Conservation (phyloP, 2,888 invertebrate species). For the Melieria picta region DNA sequence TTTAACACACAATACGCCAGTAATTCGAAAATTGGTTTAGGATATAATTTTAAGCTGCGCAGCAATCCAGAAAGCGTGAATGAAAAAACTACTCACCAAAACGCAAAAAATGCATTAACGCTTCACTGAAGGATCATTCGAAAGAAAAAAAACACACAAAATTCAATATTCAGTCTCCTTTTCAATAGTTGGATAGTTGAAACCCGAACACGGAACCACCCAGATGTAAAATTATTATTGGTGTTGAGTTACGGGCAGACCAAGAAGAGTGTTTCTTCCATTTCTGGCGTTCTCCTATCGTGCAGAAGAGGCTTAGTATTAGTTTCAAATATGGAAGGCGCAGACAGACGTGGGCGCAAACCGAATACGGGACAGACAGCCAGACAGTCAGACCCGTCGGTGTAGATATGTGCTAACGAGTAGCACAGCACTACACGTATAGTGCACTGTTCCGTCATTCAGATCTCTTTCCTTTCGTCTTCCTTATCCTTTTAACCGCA, state of each 20-base stretch:
- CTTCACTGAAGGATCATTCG: constrained; percentile 55
- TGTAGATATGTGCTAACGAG: neutral
- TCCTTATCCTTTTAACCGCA: constrained; percentile 32
- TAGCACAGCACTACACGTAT: neutral
- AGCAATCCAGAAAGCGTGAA: neutral
- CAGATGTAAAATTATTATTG: constrained; percentile 25
- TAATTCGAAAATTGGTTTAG: neutral
- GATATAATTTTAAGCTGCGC: neutral
- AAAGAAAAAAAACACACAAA: constrained; percentile 34
- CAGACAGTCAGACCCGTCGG: neutral
- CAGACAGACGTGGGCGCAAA: constrained; percentile 11
- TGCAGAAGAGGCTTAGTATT: neutral
- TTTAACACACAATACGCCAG: too few species aligned
- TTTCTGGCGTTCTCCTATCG: neutral
- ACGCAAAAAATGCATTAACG: constrained; percentile 53
- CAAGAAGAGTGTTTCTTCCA: neutral
- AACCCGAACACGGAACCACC: constrained; percentile 9
- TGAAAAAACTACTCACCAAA: neutral
- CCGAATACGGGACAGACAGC: neutral
- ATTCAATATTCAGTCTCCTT: neutral
- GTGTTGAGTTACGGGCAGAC: constrained; percentile 15
- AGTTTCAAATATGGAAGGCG: neutral
- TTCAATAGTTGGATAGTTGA: neutral
- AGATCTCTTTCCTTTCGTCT: neutral
- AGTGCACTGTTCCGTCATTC: neutral